phyloP scores from a whole-genome alignment of 2,113 vertebrate species.

The Climacteris rufus region DNA sequence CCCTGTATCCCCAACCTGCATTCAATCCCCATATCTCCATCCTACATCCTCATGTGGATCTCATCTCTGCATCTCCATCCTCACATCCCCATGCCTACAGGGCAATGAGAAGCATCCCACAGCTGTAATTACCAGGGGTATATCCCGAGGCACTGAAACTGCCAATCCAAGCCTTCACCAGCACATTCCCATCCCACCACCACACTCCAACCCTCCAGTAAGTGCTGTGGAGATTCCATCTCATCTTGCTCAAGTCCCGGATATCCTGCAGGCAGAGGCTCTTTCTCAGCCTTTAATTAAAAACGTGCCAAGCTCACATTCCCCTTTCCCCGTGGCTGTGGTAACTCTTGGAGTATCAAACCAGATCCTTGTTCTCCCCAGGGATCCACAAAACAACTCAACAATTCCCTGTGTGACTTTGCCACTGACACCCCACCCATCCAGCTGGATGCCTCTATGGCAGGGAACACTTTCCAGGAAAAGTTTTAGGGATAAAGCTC shows the following conservation, averaged over 20 bases:
- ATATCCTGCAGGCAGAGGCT: neutral
- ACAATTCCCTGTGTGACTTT: fast-evolving
- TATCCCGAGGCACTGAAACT: fast-evolving
- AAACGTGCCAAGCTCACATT: neutral
- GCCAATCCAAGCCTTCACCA: neutral
- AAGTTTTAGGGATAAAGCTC: neutral
- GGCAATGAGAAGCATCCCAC: neutral
- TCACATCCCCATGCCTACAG: neutral
- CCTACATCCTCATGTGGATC: too few relatives aligned
- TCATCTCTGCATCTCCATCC: too few relatives aligned
- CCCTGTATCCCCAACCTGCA: too few relatives aligned
- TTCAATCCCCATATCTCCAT: neutral
- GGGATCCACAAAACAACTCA: neutral
- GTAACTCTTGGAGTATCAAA: neutral
- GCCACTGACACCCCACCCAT: neutral
- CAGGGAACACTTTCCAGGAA: neutral
- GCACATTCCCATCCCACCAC: fast-evolving
- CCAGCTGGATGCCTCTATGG: fast-evolving
- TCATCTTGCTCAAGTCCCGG: fast-evolving
- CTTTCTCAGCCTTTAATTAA: neutral
- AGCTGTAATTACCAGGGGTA: neutral
- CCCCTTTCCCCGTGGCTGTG: neutral
- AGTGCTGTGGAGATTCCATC: neutral
- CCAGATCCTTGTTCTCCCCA: neutral
- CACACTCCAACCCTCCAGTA: fast-evolving